Percentiles rank a stretch among this genome's conserved stretches.
Evolutionary conservation across 1,140 invertebrate genomes (phyloP).

Genomic region (Lasioglossum albipes): DNA sequence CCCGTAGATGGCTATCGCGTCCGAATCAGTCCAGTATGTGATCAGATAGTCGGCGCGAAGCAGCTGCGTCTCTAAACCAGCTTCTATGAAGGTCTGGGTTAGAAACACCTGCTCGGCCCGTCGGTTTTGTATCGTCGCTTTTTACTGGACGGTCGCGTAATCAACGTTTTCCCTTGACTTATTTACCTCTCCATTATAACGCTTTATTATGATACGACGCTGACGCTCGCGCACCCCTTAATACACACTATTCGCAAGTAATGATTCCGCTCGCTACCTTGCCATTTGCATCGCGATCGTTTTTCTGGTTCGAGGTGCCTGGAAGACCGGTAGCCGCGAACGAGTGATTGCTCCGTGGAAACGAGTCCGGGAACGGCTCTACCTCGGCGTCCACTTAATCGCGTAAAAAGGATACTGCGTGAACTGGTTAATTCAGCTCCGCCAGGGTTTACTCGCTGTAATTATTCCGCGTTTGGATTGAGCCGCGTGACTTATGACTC

Average conservation of each 20-base stretch:
- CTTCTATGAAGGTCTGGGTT: constrained; percentile 35
- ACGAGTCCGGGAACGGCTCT: not conserved
- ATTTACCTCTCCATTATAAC: constrained; percentile 12
- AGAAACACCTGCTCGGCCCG: constrained; percentile 42
- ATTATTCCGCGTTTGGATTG: not conserved
- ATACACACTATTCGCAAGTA: not conserved
- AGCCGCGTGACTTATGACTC: no score
- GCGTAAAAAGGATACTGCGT: not conserved
- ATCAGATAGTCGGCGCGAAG: constrained; percentile 42
- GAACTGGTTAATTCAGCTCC: not conserved
- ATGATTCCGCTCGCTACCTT: not conserved
- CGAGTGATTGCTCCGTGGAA: constrained; percentile 13
- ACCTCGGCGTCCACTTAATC: not conserved
- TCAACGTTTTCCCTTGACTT: not conserved
- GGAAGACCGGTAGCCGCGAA: not conserved
- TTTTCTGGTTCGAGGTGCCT: not conserved
- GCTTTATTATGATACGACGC: not conserved
- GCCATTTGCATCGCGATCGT: constrained; percentile 3
- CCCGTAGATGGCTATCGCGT: constrained; percentile 29
- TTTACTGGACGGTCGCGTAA: not conserved
- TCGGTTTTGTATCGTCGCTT: not conserved
- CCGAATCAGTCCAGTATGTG: constrained; percentile 33
- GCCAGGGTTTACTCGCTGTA: not conserved
- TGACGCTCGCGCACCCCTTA: not conserved
- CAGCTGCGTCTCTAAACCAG: constrained; percentile 43